Conservation (phyloP, 2,113 vertebrate species). For the Phyllostomus hastatus region DNA sequence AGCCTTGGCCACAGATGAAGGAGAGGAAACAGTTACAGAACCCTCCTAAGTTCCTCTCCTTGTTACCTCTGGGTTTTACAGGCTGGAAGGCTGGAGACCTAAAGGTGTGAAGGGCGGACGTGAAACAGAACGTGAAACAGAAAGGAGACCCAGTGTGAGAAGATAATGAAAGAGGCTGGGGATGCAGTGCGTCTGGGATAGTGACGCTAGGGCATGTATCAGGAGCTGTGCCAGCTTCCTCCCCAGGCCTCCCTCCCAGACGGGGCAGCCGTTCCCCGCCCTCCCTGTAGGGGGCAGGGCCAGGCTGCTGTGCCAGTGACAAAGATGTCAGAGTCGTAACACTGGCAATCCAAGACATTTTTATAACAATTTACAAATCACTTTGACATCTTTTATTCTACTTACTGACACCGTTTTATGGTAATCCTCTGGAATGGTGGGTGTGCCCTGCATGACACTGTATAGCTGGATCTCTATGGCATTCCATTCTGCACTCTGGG, state of each 20-base stretch:
- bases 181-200: neutral
- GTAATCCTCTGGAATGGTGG: neutral
- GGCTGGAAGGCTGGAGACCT: neutral
- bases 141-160: neutral
- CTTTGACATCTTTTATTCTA: neutral
- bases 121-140: neutral
- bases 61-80: neutral
- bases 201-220: neutral
- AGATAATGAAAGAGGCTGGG: neutral
- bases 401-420: neutral
- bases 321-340: neutral
- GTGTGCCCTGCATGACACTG: neutral
- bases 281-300: neutral
- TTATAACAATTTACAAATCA: neutral
- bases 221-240: neutral
- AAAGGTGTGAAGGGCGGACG: neutral
- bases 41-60: neutral
- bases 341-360: neutral
- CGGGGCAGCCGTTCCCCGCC: neutral
- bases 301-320: neutral
- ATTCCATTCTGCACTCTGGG: neutral
- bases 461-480: neutral
- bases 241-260: neutral
- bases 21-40: neutral
- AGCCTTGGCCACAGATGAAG: neutral